Evolutionary conservation across 2,113 vertebrate species (phyloP), one percentile per base, ranked within the genome.

Genomic region (Microcebus tavaratra): DNA sequence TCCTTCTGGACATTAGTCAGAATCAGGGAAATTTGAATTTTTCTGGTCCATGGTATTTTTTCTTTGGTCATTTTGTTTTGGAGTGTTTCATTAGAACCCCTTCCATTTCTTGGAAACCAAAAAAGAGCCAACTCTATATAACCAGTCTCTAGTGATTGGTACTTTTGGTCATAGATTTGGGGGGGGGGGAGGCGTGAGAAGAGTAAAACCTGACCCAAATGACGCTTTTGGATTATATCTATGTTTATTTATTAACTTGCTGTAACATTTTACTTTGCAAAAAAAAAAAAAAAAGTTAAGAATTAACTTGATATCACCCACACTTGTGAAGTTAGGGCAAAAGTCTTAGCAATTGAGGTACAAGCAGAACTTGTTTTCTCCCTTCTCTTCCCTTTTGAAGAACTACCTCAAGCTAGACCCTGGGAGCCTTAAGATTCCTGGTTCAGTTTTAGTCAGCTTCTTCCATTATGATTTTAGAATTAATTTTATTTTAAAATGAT

Each of bases 401-500:
- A 75, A 21, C 7, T 91, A 1, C 23, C 14, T 93, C 57, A 94
- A 27, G n/a, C 55, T 81, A 48, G 36, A 85, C 93, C 23, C 18
- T 78, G 25, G 34, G 21, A 90, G 5, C 42, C 42, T 75, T 53
- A 75, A 5, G 4, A 36, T 90, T 55, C 57, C 14, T n/a, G 34
- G 75, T 27, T 42, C 9, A 72, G 15, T 76, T 90, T 85, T 82
- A 76, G 13, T 89, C 2, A 91, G 42, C 3, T 79, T 88, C 57
- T 72, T 34, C 34, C 21, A 57, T 82, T 95, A 61, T 63, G n/a
- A 2, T 59, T 90, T 90, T 89, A 53, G n/a, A 79, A 72, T 76
- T 48, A 59, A 73, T 79, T 25, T 81, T 87, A 81, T 87, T 97
- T 95, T 90, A 87, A 88, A 91, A 48, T 93, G 53, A 59, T 96